Conservation (phyloP, 2,113 vertebrate species). For the Psilopogon haemacephalus region DNA sequence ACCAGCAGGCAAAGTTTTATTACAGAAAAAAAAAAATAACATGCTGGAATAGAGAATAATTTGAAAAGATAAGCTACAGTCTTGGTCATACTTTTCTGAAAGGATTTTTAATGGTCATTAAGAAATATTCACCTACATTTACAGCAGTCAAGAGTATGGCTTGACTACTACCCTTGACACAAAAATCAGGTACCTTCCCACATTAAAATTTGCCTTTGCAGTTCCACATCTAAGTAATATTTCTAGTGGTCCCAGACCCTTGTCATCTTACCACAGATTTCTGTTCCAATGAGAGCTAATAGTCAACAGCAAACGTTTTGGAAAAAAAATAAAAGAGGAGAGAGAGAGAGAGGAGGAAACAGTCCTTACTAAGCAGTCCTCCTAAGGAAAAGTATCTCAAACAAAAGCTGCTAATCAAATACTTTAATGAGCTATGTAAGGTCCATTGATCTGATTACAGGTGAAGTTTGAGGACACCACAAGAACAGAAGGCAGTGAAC, state of each 20-base stretch:
- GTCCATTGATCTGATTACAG: neutral
- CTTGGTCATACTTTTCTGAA: neutral
- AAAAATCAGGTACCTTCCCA: neutral
- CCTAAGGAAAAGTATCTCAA: neutral
- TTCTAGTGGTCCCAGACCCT: neutral
- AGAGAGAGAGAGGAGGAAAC: neutral
- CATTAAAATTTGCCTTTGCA: neutral
- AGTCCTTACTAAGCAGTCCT: neutral
- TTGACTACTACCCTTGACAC: neutral
- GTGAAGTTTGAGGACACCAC: neutral
- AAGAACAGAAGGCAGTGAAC: neutral
- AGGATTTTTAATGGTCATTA: neutral
- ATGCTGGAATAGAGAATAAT: neutral
- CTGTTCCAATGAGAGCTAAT: neutral
- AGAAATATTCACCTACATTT: neutral
- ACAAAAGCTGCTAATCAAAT: neutral
- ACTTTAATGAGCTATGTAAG: neutral
- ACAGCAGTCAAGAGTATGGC: neutral
- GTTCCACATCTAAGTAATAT: neutral
- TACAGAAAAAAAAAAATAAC: neutral
- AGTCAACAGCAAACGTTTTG: neutral
- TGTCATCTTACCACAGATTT: neutral
- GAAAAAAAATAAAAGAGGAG: neutral
- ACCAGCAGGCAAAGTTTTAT: neutral
- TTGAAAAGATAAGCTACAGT: neutral